Conservation (phyloP, 2,113 vertebrate species). For the Salvelinus namaycush region DNA sequence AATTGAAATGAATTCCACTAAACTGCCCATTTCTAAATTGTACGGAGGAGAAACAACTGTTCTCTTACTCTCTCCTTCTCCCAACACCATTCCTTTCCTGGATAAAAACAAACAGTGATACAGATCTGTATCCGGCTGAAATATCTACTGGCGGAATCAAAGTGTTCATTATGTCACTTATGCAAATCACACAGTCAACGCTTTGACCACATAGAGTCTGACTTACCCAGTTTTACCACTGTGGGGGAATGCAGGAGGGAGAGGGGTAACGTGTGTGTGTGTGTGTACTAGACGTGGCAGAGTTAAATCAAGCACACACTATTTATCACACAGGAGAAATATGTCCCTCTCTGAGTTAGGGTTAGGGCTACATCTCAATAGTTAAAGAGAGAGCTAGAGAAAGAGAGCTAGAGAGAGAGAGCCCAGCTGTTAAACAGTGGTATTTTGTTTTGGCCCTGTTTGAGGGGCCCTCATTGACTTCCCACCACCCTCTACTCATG, state of each 20-base stretch:
- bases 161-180: conserved; percentile 36
- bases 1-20: background rate
- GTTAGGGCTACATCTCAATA: too few species aligned
- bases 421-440: too few species aligned
- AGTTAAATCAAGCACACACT: too few species aligned
- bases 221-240: conserved; percentile 2
- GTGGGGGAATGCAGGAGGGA: conserved; percentile 3
- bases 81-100: background rate
- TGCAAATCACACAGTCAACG: conserved; percentile 1
- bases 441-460: too few species aligned
- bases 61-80: background rate
- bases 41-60: background rate
- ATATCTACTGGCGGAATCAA: conserved; percentile 26
- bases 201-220: too few species aligned
- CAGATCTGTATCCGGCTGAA: conserved; percentile 17
- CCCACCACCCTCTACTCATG: too few species aligned
- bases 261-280: background rate
- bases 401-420: too few species aligned
- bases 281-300: too few species aligned
- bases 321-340: background rate
- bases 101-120: conserved; percentile 4
- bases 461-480: too few species aligned
- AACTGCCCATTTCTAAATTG: background rate
- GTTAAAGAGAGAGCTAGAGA: too few species aligned
- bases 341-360: too few species aligned